A percentile compares a stretch with the other conserved stretches of the same genome.
phyloP scores from a whole-genome alignment of 2,888 invertebrate genomes.

The Spilarctia lutea region DNA sequence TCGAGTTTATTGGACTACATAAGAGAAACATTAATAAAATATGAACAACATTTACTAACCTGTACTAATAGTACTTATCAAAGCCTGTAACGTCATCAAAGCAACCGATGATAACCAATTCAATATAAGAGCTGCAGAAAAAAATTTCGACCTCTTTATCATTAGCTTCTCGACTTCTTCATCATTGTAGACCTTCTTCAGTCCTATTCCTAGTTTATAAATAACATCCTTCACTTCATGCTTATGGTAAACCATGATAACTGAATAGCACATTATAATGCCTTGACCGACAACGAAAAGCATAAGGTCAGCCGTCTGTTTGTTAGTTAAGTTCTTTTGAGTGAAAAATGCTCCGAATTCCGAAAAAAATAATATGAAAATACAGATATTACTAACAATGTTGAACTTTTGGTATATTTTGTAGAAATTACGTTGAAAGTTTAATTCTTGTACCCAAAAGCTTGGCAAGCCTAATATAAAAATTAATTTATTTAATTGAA shows the following conservation, averaged over 20 bases:
- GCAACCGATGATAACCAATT: background rate
- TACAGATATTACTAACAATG: background rate
- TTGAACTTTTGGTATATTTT: constrained; percentile 31
- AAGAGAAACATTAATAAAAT: background rate
- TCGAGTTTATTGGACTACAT: too few species aligned
- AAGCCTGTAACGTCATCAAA: background rate
- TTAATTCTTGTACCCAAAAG: constrained; percentile 56
- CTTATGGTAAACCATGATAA: background rate
- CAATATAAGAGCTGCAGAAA: background rate
- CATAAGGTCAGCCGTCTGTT: constrained; percentile 55
- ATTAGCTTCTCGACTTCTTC: constrained; percentile 58
- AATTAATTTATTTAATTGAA: constrained; percentile 3
- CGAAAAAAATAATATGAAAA: constrained; percentile 43
- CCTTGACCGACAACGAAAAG: constrained; percentile 56
- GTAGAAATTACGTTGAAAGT: constrained; percentile 37
- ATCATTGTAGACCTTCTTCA: constrained; percentile 62
- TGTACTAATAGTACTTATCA: background rate
- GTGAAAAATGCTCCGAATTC: constrained; percentile 58
- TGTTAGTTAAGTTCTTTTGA: constrained; percentile 50
- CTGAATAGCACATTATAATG: background rate
- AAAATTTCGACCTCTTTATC: constrained; percentile 44
- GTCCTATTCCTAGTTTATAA: constrained; percentile 45
- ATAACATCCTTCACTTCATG: constrained; percentile 46
- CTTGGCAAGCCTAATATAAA: constrained; percentile 52
- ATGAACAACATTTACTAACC: background rate